Conservation (phyloP, 2,113 vertebrate genomes). For the Caloenas nicobarica region DNA sequence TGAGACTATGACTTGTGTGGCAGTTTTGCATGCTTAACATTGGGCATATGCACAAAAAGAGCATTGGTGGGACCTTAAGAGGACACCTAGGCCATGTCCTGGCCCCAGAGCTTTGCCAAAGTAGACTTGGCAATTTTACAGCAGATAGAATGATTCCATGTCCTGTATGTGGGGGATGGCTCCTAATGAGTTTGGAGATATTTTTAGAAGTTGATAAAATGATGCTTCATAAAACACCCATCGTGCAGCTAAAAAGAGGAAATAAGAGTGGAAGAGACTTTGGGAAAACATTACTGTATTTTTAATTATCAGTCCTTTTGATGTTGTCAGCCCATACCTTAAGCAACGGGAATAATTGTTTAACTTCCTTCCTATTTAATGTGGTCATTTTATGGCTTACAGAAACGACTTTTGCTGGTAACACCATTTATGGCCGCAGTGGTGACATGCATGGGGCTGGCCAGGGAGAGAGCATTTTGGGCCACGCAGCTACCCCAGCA, state of each 20-base stretch:
- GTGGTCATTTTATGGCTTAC: conserved; percentile 40
- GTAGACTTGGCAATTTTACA: neutral
- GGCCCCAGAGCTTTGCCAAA: neutral
- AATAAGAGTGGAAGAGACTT: conserved; percentile 2
- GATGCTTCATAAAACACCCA: neutral
- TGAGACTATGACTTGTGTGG: neutral
- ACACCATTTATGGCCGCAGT: neutral
- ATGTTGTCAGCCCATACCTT: conserved; percentile 39
- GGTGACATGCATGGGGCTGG: neutral
- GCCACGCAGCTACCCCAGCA: neutral
- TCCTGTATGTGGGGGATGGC: neutral
- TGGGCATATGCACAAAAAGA: neutral
- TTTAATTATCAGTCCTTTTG: conserved; percentile 42
- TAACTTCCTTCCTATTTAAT: conserved; percentile 60
- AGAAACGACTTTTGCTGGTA: neutral
- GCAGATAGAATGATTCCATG: neutral
- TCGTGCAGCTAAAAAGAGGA: neutral
- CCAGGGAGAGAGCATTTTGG: neutral
- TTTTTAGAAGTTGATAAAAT: conserved; percentile 33
- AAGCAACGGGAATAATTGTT: conserved; percentile 42
- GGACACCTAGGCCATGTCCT: neutral
- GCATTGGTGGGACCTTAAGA: neutral
- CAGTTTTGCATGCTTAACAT: neutral
- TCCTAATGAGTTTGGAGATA: neutral
- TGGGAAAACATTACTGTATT: conserved; percentile 43